phyloP scores from a whole-genome alignment of 2,113 vertebrate species.

The Vanacampus margaritifer region DNA sequence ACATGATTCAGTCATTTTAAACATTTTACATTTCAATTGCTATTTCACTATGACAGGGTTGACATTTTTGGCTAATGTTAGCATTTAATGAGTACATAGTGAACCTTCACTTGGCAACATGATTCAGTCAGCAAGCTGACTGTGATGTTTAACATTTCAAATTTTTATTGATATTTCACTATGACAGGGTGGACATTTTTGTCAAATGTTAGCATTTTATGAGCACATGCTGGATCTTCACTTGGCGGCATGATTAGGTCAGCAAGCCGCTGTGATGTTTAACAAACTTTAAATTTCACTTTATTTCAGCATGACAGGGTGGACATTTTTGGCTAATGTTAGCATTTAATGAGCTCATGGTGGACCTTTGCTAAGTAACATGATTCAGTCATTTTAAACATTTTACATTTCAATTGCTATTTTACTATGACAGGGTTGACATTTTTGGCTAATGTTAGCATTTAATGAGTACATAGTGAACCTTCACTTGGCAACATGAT shows the following conservation, averaged over 20 bases:
- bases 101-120: neutral
- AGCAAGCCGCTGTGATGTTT: neutral
- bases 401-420: neutral
- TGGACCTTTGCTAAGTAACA: neutral
- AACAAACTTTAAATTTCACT: neutral
- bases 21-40: neutral
- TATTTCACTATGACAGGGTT: neutral
- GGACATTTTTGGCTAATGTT: neutral
- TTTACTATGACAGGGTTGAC: neutral
- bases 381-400: neutral
- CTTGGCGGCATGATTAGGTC: neutral
- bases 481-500: neutral
- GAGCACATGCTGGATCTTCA: neutral
- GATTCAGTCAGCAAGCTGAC: no score
- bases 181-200: neutral
- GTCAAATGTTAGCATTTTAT: neutral
- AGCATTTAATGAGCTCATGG: neutral
- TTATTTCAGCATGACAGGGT: no score
- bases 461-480: neutral
- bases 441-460: neutral
- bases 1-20: neutral
- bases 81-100: neutral
- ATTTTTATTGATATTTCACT: neutral
- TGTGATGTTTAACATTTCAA: no score
- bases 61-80: neutral